Conservation (phyloP, 1,140 invertebrate genomes). For the Pteromalus puparum region DNA sequence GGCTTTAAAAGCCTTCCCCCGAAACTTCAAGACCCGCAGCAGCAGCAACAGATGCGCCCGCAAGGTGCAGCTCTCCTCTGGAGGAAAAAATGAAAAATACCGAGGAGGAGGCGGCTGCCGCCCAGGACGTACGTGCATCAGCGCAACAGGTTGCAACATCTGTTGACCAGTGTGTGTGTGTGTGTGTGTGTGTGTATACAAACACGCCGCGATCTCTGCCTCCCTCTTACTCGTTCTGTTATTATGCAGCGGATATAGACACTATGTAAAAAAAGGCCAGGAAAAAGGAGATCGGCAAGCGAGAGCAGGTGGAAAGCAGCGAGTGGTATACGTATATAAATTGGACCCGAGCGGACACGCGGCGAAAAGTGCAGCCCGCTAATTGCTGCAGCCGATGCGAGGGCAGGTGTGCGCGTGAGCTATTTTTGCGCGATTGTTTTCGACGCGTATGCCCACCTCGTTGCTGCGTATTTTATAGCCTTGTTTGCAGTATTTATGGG, state of each 20-base stretch:
- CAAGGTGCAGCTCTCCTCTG: slow-evolving; percentile 29
- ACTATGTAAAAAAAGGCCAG: not conserved
- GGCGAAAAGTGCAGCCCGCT: slow-evolving; percentile 27
- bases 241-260: slow-evolving; percentile 27
- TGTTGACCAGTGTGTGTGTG: not conserved
- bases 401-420: slow-evolving; percentile 41
- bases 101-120: not conserved
- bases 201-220: slow-evolving; percentile 16
- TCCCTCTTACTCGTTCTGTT: not conserved
- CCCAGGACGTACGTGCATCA: not conserved
- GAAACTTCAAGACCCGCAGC: not conserved
- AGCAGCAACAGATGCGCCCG: slow-evolving; percentile 32
- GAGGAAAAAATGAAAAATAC: not conserved
- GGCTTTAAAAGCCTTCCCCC: not conserved
- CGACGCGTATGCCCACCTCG: not conserved
- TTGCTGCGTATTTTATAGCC: not conserved
- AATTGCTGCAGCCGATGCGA: slow-evolving; percentile 53
- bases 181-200: not conserved
- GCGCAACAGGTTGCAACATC: slow-evolving; percentile 52
- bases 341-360: slow-evolving; percentile 5
- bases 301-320: slow-evolving; percentile 59
- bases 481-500: not conserved
- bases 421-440: not conserved
- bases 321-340: not conserved
- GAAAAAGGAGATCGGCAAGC: slow-evolving; percentile 18